phyloP scores from a whole-genome alignment of 2,888 invertebrate species.

The Meandrusa payeni region DNA sequence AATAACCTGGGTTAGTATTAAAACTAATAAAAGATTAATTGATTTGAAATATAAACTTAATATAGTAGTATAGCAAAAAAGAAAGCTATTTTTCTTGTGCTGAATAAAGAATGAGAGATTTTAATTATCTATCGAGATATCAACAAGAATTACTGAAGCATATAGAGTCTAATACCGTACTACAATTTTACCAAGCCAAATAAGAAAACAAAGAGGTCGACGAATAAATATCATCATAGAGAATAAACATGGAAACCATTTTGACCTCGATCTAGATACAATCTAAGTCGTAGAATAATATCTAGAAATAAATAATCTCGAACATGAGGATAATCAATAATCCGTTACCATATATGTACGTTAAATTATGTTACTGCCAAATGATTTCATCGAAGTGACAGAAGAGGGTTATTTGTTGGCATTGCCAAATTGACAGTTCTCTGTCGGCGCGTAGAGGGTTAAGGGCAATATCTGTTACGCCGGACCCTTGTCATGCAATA shows the following conservation, averaged over 20 bases:
- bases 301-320: background rate
- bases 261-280: no score
- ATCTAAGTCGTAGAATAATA: no score
- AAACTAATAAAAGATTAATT: no score
- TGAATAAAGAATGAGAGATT: no score
- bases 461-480: conserved; percentile 55
- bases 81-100: no score
- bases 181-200: conserved; percentile 1
- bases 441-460: conserved; percentile 46
- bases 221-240: conserved; percentile 12
- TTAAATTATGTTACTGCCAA: conserved; percentile 13
- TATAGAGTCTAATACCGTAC: conserved; percentile 5
- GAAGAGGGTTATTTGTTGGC: conserved; percentile 42
- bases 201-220: conserved; percentile 1
- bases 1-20: no score
- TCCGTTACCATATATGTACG: background rate
- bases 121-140: conserved; percentile 5
- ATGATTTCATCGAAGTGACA: conserved; percentile 33
- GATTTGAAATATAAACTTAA: no score
- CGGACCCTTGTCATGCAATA: conserved; percentile 65
- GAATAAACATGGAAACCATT: conserved; percentile 5
- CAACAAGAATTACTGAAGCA: conserved; percentile 5
- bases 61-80: no score
- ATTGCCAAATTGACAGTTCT: conserved; percentile 68
- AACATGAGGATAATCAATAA: conserved; percentile 4